Evolutionary conservation across 1,140 invertebrate species (phyloP).

Genomic region (Araneus ventricosus): DNA sequence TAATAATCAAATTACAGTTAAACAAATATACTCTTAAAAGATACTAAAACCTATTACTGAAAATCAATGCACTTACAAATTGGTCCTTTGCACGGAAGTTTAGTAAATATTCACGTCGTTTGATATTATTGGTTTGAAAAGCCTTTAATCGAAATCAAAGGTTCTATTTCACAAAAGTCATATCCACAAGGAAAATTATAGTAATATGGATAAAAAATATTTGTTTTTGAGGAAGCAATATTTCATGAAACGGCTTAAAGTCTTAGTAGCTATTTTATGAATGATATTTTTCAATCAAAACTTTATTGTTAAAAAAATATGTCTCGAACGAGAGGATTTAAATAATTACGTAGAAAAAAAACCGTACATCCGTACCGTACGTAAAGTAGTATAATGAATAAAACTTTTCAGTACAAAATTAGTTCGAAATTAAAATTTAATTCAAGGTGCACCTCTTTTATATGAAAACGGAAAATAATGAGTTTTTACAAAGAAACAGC

Average conservation of each 20-base stretch:
- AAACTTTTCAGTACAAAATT: too few relatives aligned
- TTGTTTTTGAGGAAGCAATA: not conserved
- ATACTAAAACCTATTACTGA: slow-evolving; percentile 3
- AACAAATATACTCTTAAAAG: not conserved
- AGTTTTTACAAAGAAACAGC: too few relatives aligned
- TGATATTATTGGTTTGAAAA: not conserved
- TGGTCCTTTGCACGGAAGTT: not conserved
- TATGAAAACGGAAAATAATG: too few relatives aligned
- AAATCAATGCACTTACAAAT: slow-evolving; percentile 29
- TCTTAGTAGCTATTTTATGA: too few relatives aligned
- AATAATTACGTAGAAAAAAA: too few relatives aligned
- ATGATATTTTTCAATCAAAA: too few relatives aligned
- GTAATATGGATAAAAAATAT: not conserved
- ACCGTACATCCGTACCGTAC: too few relatives aligned
- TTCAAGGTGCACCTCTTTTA: too few relatives aligned
- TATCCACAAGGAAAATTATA: not conserved
- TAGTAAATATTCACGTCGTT: not conserved
- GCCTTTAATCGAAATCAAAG: not conserved
- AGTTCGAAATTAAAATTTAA: too few relatives aligned
- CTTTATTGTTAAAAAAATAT: too few relatives aligned
- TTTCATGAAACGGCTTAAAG: not conserved
- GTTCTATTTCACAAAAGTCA: not conserved
- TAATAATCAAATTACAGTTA: not conserved
- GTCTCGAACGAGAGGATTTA: too few relatives aligned
- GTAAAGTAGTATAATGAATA: too few relatives aligned